A percentile compares a stretch with the other conserved stretches of the same genome.
phyloP scores from a whole-genome alignment of 2,113 vertebrate genomes.

The Microcebus griseorufus region DNA sequence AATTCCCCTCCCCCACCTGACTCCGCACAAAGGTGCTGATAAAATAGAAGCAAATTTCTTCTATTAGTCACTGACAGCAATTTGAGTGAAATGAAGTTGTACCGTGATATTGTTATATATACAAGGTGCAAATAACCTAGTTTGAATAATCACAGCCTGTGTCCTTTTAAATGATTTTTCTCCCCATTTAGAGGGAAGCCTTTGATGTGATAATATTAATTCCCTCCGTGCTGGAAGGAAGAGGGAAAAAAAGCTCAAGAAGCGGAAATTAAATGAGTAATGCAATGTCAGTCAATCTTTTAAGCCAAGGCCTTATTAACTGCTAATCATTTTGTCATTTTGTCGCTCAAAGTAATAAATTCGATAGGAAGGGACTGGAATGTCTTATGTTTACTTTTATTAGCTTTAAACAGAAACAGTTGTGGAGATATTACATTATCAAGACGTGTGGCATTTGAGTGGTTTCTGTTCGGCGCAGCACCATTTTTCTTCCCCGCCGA shows the following conservation, averaged over 20 bases:
- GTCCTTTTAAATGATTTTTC: slow-evolving; percentile 98
- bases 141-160: slow-evolving; percentile 97
- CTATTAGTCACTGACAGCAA: slow-evolving; percentile 96
- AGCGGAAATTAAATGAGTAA: slow-evolving; percentile 97
- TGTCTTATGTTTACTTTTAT: slow-evolving; percentile 90
- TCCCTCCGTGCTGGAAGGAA: slow-evolving; percentile 90
- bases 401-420: slow-evolving; percentile 90
- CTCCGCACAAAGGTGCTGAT: slow-evolving; percentile 92
- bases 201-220: slow-evolving; percentile 99
- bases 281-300: slow-evolving; percentile 95
- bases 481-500: slow-evolving; percentile 81
- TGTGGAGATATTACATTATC: slow-evolving; percentile 87
- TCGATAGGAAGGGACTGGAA: slow-evolving; percentile 84
- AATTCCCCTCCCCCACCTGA: slow-evolving; percentile 86
- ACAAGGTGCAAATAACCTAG: slow-evolving; percentile 94
- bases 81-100: slow-evolving; percentile 98
- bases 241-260: slow-evolving; percentile 85
- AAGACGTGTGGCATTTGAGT: slow-evolving; percentile 81
- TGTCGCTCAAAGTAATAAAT: slow-evolving; percentile 91
- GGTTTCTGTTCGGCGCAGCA: slow-evolving; percentile 79
- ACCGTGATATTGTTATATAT: slow-evolving; percentile 90
- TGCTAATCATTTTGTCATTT: slow-evolving; percentile 95
- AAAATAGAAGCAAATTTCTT: slow-evolving; percentile 95
- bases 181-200: slow-evolving; percentile 92
- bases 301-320: slow-evolving; percentile 94